Conservation (phyloP, 2,888 invertebrate genomes). For the Nemurella pictetii region DNA sequence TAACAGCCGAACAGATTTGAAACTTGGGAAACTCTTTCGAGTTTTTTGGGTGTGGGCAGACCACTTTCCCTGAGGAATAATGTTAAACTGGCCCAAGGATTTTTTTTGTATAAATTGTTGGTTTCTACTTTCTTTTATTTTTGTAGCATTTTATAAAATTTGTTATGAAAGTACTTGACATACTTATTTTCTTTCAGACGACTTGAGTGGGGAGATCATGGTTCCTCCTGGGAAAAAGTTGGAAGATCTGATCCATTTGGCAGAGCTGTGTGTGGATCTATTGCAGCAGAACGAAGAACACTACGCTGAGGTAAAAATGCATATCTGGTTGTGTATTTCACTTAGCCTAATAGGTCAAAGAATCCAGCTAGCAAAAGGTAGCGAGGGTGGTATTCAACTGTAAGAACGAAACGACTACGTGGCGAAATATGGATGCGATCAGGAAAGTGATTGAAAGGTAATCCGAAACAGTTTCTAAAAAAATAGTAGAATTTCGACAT, state of each 20-base stretch:
- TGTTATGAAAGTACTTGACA: neutral
- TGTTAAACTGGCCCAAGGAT: too few species aligned
- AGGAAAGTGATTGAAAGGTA: constrained; percentile 8
- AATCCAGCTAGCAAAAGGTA: neutral
- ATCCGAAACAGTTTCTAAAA: neutral
- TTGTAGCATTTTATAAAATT: neutral
- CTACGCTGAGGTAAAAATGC: constrained; percentile 91
- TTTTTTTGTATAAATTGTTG: too few species aligned
- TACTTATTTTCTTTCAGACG: constrained; percentile 59
- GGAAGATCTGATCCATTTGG: constrained; percentile 95
- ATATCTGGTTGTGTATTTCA: neutral
- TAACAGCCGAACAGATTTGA: too few species aligned
- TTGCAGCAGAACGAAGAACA: constrained; percentile 99
- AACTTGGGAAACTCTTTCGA: too few species aligned
- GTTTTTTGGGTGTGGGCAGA: too few species aligned
- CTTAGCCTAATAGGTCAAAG: neutral
- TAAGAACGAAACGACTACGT: neutral
- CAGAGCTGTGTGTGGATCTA: constrained; percentile 97
- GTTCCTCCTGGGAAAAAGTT: constrained; percentile 87
- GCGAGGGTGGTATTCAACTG: neutral
- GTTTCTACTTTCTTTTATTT: neutral
- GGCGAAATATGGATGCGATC: neutral
- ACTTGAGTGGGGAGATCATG: constrained; percentile 78
- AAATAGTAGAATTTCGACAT: neutral
- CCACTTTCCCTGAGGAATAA: too few species aligned